Evolutionary conservation across 2,888 invertebrate genomes (phyloP), one percentile per base, ranked within the genome.

Genomic region (Theretra japonica): DNA sequence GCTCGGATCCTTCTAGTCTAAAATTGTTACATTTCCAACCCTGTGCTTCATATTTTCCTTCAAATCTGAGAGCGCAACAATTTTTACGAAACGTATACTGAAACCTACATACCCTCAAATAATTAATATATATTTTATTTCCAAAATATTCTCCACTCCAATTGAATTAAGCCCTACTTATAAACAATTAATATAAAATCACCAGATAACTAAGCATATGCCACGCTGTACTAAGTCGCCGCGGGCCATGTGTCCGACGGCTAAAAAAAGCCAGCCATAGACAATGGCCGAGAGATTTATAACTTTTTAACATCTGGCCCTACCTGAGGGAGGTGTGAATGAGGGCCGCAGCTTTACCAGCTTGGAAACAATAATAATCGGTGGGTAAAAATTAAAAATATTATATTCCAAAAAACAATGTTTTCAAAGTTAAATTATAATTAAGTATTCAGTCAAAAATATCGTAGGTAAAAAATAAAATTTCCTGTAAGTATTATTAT

Each of bases 281-380:
- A 92, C 92, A 91, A 92, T 90, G 78, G 84, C 71, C 71, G 83
- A 83, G 82, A 91, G 90, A 91, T 90, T 92, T 91, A 92, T 88
- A 86, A 83, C 83, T 75, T 80, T 83, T 79, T 76, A 83, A 88
- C 92, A 92, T 91, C 92, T 92, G 92, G 90, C 82, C 81, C 82
- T 90, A 90, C 88, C 89, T 86, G 87, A 79, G 72, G 74, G 75
- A 82, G 83, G 84, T 83, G 84, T 78, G 82, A 85, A 86, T 81
- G 80, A 73, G 72, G 72, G 58, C 58, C 23, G 33, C 56, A 53
- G 70, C 60, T 50, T 30, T 56, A 65, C 62, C 50, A 30, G 23
- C 65, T 65, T 48, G 48, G 21, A 48, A 60, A 65, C 15, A 65
- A 65, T 48, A 23, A 65, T 41, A 23, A 23, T 65, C 41, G 48